Conservation (phyloP, 2,113 vertebrate species). For the Camelus dromedarius region DNA sequence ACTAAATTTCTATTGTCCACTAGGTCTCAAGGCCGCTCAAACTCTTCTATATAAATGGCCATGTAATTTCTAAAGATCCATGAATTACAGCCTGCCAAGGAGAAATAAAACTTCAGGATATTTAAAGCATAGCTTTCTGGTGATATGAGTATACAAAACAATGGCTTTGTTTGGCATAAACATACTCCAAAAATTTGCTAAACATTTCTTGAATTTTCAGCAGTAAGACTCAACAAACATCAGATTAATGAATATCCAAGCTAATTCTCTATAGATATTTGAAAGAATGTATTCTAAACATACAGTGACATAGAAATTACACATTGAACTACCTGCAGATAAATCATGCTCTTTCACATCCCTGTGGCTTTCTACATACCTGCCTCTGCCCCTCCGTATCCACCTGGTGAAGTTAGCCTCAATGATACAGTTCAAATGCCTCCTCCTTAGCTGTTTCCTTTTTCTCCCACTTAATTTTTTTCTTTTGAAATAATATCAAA, state of each 20-base stretch:
- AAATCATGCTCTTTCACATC: neutral
- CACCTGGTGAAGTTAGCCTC: neutral
- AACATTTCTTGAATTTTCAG: neutral
- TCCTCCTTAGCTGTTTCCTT: neutral
- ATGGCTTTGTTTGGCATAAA: slow-evolving; percentile 5
- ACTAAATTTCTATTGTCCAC: neutral
- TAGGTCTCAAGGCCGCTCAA: neutral
- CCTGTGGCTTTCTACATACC: neutral
- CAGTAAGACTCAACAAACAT: neutral
- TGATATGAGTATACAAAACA: neutral
- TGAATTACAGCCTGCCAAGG: neutral
- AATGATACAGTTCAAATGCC: neutral
- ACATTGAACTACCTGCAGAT: neutral
- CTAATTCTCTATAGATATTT: neutral
- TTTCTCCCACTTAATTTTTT: neutral
- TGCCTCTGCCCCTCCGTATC: neutral
- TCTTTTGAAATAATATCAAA: slow-evolving; percentile 45
- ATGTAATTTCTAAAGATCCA: neutral
- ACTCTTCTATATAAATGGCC: neutral
- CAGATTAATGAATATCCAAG: neutral
- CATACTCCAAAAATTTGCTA: slow-evolving; percentile 3
- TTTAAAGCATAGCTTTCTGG: slow-evolving; percentile 28
- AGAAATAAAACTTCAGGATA: neutral
- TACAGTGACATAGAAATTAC: neutral
- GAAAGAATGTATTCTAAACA: neutral